phyloP scores from a whole-genome alignment of 2,113 vertebrate genomes.

The Raja brachyura region DNA sequence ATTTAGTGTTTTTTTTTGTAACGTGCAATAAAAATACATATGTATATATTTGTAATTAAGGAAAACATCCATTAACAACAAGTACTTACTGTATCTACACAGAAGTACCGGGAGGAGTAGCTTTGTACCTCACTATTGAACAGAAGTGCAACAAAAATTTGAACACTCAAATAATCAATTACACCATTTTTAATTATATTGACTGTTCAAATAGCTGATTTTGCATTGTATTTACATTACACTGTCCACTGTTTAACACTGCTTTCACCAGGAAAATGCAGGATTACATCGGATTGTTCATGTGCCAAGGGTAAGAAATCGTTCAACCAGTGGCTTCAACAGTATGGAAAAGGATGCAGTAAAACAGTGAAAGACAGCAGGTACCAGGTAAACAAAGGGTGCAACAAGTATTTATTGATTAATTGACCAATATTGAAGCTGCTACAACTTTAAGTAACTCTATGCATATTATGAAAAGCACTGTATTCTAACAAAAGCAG shows the following conservation, averaged over 20 bases:
- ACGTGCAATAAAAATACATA: constrained; percentile 97
- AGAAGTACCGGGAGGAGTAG: constrained; percentile 68
- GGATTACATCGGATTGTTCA: constrained; percentile 33
- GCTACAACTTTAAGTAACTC: constrained; percentile 54
- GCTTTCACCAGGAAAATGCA: constrained; percentile 12
- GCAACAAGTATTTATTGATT: constrained; percentile 48
- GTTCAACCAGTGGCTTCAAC: constrained; percentile 5
- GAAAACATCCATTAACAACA: constrained; percentile 84
- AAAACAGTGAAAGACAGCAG: constrained; percentile 37
- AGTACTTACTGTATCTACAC: constrained; percentile 96
- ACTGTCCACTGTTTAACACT: constrained; percentile 25
- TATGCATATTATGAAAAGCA: constrained; percentile 61
- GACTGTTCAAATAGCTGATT: constrained; percentile 39
- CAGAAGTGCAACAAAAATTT: constrained; percentile 56
- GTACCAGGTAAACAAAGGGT: constrained; percentile 39
- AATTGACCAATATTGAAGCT: constrained; percentile 54
- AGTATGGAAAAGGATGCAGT: constrained; percentile 27
- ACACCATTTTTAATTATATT: constrained; percentile 69
- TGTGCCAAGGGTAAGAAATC: constrained; percentile 33
- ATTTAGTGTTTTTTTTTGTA: constrained; percentile 75
- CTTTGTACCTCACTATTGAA: constrained; percentile 67
- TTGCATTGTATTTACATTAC: constrained; percentile 26
- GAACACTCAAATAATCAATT: constrained; percentile 62
- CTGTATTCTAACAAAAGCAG: constrained; percentile 63
- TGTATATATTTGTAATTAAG: constrained; percentile 90